A percentile compares a stretch with the other conserved stretches of the same genome.
These are phyloP conservation scores for Anagrus nilaparvatae DNA, from an alignment of 1,140 invertebrate species.

Conservation along the genomic window DNA sequence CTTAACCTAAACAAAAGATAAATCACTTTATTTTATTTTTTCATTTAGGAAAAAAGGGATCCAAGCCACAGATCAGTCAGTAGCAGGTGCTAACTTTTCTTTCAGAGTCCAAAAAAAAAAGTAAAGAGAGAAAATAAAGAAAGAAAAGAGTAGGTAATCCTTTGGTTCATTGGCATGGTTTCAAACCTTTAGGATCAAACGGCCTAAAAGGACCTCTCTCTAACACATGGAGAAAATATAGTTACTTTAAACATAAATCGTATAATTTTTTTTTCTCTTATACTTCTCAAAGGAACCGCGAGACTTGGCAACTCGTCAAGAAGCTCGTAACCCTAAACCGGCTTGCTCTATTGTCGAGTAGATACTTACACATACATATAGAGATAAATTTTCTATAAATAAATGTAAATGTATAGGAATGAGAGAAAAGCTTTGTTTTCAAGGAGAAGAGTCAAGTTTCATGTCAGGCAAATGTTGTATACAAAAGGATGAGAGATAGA, in stretches of 20 bases:
- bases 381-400: constrained; percentile 29
- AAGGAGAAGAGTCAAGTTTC: neutral
- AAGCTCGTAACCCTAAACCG: constrained; percentile 38
- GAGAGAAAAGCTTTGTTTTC: no score
- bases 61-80: no score
- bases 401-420: constrained; percentile 4
- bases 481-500: neutral
- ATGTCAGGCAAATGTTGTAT: neutral
- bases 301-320: constrained; percentile 40
- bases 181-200: constrained; percentile 37
- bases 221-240: no score
- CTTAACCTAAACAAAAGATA: no score
- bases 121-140: no score
- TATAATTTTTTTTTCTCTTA: no score
- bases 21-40: no score
- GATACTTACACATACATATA: constrained; percentile 21
- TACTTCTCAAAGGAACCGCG: constrained; percentile 26
- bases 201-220: constrained; percentile 19
- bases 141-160: no score
- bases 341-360: constrained; percentile 31
- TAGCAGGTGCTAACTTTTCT: no score
- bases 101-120: no score
- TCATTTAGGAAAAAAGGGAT: no score
- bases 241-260: no score
- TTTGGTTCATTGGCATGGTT: constrained; percentile 37